Percentiles rank a stretch among this genome's conserved stretches.
These are phyloP conservation scores for Acromyrmex charruanus DNA, from an alignment of 1,140 invertebrate species.

Conservation along the genomic window DNA sequence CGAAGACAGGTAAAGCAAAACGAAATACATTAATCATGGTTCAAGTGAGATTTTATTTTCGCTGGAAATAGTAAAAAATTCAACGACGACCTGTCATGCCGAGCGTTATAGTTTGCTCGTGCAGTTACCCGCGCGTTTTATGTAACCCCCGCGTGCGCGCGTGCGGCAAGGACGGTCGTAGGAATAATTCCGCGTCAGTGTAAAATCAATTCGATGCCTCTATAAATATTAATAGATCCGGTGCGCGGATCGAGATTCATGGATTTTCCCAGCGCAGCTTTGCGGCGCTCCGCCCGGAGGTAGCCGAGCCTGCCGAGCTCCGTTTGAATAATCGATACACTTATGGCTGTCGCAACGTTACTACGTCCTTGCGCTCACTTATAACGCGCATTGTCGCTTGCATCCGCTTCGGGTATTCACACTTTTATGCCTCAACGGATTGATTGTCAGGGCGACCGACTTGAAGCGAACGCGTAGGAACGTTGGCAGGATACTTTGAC, in stretches of 20 bases:
- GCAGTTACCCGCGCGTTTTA: slow-evolving; percentile 23
- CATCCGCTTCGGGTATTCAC: slow-evolving; percentile 36
- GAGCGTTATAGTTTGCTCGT: slow-evolving; percentile 8
- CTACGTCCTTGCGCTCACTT: slow-evolving; percentile 57
- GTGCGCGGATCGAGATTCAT: slow-evolving; percentile 43
- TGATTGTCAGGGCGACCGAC: slow-evolving; percentile 9
- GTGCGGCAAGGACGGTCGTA: slow-evolving; percentile 1
- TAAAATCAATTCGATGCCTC: slow-evolving; percentile 38
- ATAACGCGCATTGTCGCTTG: slow-evolving; percentile 43
- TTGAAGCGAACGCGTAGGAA: slow-evolving; percentile 27
- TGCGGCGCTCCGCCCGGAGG: neutral
- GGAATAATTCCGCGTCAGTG: slow-evolving; percentile 52
- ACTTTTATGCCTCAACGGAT: slow-evolving; percentile 17
- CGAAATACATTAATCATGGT: neutral
- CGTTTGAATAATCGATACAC: slow-evolving; percentile 61
- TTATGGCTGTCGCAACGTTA: slow-evolving; percentile 35
- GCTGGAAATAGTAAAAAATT: slow-evolving; percentile 20
- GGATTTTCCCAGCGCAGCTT: slow-evolving; percentile 33
- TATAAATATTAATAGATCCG: slow-evolving; percentile 58
- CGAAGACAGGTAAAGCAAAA: neutral
- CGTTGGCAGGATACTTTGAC: neutral
- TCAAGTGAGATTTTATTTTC: slow-evolving; percentile 20
- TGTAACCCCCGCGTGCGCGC: neutral
- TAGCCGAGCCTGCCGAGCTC: neutral
- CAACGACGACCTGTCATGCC: neutral